These are phyloP conservation scores for Meganola albula DNA, from an alignment of 2,888 invertebrate species.

Conservation along the genomic window DNA sequence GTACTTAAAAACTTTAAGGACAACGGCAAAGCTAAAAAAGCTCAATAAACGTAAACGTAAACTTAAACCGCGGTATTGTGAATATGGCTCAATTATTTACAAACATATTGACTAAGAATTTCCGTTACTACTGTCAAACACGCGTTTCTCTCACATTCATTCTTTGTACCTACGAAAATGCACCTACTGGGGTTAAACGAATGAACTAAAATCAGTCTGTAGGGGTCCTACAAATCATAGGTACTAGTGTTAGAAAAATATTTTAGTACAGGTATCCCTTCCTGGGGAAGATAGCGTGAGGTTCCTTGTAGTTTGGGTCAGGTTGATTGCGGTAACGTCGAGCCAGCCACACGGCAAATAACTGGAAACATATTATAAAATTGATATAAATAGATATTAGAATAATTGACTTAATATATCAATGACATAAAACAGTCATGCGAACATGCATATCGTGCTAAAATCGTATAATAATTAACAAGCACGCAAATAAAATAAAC, in stretches of 20 bases:
- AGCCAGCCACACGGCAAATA: slow-evolving; percentile 88
- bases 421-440: slow-evolving; percentile 10
- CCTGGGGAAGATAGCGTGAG: slow-evolving; percentile 84
- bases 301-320: slow-evolving; percentile 84
- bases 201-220: slow-evolving; percentile 26
- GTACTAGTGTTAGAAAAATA: slow-evolving; percentile 4
- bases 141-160: no score
- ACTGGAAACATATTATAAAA: no score
- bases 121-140: no score
- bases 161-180: no score
- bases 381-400: no score
- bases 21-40: no score
- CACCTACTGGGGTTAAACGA: slow-evolving; percentile 5
- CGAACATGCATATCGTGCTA: slow-evolving; percentile 23
- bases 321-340: slow-evolving; percentile 89
- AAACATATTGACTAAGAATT: no score
- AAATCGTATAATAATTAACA: slow-evolving; percentile 9
- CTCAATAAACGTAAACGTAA: no score
- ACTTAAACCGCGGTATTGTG: no score
- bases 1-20: no score
- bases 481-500: slow-evolving; percentile 19
- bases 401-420: slow-evolving; percentile 1
- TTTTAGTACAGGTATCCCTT: slow-evolving; percentile 71
- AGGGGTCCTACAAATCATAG: slow-evolving; percentile 15
- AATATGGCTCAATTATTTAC: no score